A percentile compares a stretch with the other conserved stretches of the same genome.
Evolutionary conservation across 1,140 invertebrate genomes (phyloP).

Genomic region (Frieseomelitta varia): DNA sequence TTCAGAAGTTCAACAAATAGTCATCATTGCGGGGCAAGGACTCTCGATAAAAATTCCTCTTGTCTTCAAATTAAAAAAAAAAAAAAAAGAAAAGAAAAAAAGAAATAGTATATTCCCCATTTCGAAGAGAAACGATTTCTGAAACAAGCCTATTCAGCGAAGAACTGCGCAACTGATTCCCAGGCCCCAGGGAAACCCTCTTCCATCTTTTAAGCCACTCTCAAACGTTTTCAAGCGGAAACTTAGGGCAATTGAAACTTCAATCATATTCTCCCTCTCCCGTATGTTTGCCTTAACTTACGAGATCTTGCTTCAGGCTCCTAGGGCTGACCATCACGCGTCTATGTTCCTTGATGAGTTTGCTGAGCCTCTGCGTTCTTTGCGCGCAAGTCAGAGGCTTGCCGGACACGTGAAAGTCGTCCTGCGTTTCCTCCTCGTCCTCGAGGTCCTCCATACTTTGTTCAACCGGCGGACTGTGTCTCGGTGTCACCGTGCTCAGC

Average conservation of each 20-base stretch:
- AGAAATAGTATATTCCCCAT: too few relatives aligned
- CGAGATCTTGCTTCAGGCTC: constrained; percentile 33
- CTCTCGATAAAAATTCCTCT: too few relatives aligned
- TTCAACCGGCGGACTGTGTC: constrained; percentile 76
- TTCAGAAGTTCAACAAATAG: too few relatives aligned
- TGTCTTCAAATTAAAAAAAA: too few relatives aligned
- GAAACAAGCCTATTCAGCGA: neutral
- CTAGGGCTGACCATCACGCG: constrained; percentile 59
- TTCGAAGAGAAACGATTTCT: too few relatives aligned
- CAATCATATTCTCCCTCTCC: too few relatives aligned
- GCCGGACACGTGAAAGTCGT: constrained; percentile 54
- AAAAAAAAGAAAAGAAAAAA: too few relatives aligned
- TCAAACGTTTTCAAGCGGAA: neutral
- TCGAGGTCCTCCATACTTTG: constrained; percentile 73
- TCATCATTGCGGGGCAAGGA: too few relatives aligned
- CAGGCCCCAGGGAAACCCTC: too few relatives aligned
- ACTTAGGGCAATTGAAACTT: neutral
- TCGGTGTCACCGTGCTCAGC: constrained; percentile 86
- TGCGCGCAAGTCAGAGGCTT: constrained; percentile 84
- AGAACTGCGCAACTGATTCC: neutral
- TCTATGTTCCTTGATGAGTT: constrained; percentile 83
- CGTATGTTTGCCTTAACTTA: constrained; percentile 36
- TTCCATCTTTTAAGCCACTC: neutral
- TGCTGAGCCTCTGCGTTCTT: constrained; percentile 85
- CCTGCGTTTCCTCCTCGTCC: constrained; percentile 77